A percentile compares a stretch with the other conserved stretches of the same genome.
phyloP scores from a whole-genome alignment of 2,888 invertebrate genomes.

The Dryocosmus kuriphilus region DNA sequence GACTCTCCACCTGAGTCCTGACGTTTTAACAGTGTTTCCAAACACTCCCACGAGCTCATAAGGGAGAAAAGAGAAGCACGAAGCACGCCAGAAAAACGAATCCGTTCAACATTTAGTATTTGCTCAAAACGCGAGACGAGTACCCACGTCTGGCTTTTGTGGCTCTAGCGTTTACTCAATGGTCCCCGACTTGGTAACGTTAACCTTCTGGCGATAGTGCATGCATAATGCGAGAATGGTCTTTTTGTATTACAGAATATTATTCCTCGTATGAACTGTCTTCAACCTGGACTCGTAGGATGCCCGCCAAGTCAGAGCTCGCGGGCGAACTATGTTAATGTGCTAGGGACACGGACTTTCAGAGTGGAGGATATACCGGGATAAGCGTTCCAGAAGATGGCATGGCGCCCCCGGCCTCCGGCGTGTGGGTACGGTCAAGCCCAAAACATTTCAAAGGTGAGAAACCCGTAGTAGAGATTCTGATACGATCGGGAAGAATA shows the following conservation, averaged over 20 bases:
- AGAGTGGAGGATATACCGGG: slow-evolving; percentile 64
- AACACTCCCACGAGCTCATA: slow-evolving; percentile 62
- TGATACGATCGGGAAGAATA: neutral
- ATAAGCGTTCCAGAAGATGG: slow-evolving; percentile 67
- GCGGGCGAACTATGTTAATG: slow-evolving; percentile 71
- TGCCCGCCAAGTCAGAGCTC: slow-evolving; percentile 55
- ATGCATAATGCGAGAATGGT: slow-evolving; percentile 61
- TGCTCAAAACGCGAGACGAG: slow-evolving; percentile 64
- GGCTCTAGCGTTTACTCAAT: slow-evolving; percentile 62
- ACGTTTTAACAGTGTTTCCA: slow-evolving; percentile 71
- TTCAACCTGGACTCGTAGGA: slow-evolving; percentile 56
- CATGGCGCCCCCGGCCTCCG: slow-evolving; percentile 73
- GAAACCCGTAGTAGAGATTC: neutral
- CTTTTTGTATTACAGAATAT: slow-evolving; percentile 63
- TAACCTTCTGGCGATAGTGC: slow-evolving; percentile 49
- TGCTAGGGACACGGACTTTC: slow-evolving; percentile 50
- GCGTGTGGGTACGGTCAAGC: slow-evolving; percentile 63
- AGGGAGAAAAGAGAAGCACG: slow-evolving; percentile 55
- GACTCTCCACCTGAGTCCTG: slow-evolving; percentile 63
- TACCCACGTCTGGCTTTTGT: slow-evolving; percentile 66
- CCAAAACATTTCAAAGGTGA: slow-evolving; percentile 56
- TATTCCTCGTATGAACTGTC: slow-evolving; percentile 63
- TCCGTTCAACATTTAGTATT: slow-evolving; percentile 68
- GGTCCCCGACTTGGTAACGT: slow-evolving; percentile 50
- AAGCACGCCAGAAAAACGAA: slow-evolving; percentile 55